Percentiles rank a stretch among this genome's conserved stretches.
These are phyloP conservation scores for Rhegmatorhina hoffmannsi DNA, from an alignment of 2,113 vertebrate genomes.

Conservation along the genomic window DNA sequence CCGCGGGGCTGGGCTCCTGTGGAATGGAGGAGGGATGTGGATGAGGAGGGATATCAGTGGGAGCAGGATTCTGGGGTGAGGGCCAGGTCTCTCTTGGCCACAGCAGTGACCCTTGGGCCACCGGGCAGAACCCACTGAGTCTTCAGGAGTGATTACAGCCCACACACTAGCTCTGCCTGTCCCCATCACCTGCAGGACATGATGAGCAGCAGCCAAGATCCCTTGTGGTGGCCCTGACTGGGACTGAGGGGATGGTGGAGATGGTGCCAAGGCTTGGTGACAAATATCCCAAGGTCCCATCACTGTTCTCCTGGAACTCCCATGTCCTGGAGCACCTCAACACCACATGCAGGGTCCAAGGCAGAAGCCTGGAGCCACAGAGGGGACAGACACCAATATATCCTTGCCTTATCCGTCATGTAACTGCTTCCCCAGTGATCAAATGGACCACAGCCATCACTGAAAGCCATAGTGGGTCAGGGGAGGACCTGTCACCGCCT, in stretches of 20 bases:
- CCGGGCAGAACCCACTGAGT: not conserved
- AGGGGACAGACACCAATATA: rapidly evolving
- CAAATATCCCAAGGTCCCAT: not conserved
- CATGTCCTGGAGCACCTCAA: not conserved
- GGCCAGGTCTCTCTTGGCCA: not conserved
- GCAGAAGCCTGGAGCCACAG: not conserved
- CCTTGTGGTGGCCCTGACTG: rapidly evolving
- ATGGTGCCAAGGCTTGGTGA: not conserved
- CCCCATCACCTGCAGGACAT: not conserved
- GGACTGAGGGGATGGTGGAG: not conserved
- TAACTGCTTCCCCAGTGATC: not conserved
- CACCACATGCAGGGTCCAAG: not conserved
- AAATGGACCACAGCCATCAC: not conserved
- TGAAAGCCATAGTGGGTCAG: rapidly evolving
- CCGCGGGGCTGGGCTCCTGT: not conserved
- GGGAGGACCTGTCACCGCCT: not conserved
- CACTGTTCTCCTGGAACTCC: rapidly evolving
- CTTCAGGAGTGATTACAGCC: not conserved
- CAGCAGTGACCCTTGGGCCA: not conserved
- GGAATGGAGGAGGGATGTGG: not conserved
- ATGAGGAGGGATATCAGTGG: not conserved
- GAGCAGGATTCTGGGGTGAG: not conserved
- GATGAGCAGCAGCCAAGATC: not conserved
- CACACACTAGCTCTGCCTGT: not conserved
- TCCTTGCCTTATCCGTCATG: not conserved